A percentile compares a stretch with the other conserved stretches of the same genome.
Evolutionary conservation across 2,888 invertebrate genomes (phyloP).

Genomic region (Erpobdella octoculata): DNA sequence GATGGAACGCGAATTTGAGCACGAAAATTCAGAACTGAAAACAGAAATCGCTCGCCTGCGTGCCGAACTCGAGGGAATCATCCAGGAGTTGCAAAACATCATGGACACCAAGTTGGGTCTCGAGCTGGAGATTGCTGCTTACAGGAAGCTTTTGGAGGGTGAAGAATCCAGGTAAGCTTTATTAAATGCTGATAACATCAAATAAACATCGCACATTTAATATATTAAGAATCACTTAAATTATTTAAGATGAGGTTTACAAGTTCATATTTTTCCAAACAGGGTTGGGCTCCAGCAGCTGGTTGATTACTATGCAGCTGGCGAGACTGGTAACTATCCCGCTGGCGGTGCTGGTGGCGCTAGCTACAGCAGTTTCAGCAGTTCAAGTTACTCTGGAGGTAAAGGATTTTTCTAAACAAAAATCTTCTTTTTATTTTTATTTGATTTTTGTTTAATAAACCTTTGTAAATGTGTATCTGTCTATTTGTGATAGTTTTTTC

Average conservation of each 20-base stretch:
- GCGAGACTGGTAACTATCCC: background rate
- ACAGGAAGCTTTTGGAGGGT: conserved; percentile 57
- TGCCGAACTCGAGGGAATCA: conserved; percentile 50
- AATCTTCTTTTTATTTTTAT: too few relatives aligned
- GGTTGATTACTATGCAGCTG: conserved; percentile 13
- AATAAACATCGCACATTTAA: too few relatives aligned
- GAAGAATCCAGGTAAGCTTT: conserved; percentile 54
- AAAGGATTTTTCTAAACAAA: too few relatives aligned
- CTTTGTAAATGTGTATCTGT: too few relatives aligned
- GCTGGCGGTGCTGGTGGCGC: conserved; percentile 11
- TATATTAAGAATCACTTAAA: too few relatives aligned
- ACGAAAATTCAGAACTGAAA: conserved; percentile 53
- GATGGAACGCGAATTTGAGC: conserved; percentile 48
- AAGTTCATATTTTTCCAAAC: background rate
- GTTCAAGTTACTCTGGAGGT: too few relatives aligned
- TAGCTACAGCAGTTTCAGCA: background rate
- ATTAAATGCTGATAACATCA: too few relatives aligned
- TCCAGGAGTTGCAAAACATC: conserved; percentile 51
- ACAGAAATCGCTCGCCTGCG: conserved; percentile 46
- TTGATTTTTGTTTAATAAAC: too few relatives aligned
- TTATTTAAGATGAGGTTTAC: too few relatives aligned
- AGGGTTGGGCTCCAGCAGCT: conserved; percentile 26
- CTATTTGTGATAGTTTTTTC: too few relatives aligned
- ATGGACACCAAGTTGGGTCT: conserved; percentile 56
- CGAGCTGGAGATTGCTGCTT: conserved; percentile 57